A percentile compares a stretch with the other conserved stretches of the same genome.
These are phyloP conservation scores for Solea solea DNA, from an alignment of 2,113 vertebrate species.

Conservation along the genomic window DNA sequence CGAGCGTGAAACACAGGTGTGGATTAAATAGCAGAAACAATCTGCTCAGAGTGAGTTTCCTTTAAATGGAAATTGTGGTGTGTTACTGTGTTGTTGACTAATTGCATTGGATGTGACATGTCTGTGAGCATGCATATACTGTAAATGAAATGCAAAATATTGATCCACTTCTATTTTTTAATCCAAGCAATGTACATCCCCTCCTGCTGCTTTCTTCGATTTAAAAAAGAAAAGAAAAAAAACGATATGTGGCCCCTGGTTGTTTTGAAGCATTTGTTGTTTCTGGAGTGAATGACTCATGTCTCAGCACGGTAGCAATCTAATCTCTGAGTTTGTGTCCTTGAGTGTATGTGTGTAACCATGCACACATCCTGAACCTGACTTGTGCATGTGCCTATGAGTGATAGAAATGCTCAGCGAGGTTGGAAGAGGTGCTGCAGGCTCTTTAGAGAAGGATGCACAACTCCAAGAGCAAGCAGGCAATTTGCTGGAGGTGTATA, in stretches of 20 bases:
- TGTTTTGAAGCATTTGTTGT: conserved; percentile 32
- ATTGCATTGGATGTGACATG: conserved; percentile 47
- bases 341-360: conserved; percentile 20
- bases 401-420: conserved; percentile 3
- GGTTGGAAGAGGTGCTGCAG: conserved; percentile 29
- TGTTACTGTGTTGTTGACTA: conserved; percentile 16
- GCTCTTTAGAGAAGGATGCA: conserved; percentile 56
- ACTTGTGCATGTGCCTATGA: background rate
- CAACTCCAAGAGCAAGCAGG: conserved; percentile 53
- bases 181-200: background rate
- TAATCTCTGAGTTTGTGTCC: conserved; percentile 42
- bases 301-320: conserved; percentile 21
- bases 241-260: conserved; percentile 3
- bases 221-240: background rate
- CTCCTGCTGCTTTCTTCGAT: conserved; percentile 1
- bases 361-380: background rate
- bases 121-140: conserved; percentile 1
- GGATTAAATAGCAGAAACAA: conserved; percentile 4
- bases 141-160: conserved; percentile 7
- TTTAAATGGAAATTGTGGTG: conserved; percentile 34
- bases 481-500: conserved; percentile 71
- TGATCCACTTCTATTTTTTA: conserved; percentile 6
- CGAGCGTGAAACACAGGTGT: conserved; percentile 17
- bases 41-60: conserved; percentile 21
- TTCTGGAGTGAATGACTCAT: conserved; percentile 58